Conservation (phyloP, 2,113 vertebrate species). For the Oncorhynchus nerka region DNA sequence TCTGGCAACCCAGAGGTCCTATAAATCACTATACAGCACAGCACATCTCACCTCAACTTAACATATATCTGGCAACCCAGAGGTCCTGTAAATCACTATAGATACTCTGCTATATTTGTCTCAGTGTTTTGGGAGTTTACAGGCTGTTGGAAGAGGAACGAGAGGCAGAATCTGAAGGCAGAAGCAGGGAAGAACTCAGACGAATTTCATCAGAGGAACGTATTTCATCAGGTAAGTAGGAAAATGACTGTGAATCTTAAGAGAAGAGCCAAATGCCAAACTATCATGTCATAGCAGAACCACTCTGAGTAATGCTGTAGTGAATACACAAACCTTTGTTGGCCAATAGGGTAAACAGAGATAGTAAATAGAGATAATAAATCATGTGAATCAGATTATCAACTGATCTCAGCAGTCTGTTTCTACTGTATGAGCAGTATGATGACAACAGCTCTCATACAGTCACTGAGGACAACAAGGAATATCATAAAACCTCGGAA, state of each 20-base stretch:
- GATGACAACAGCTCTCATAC: neutral
- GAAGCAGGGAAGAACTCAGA: neutral
- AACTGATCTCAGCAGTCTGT: no score
- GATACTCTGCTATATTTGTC: no score
- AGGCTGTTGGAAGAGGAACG: neutral
- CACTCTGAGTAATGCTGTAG: no score
- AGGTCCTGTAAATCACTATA: no score
- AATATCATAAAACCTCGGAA: no score
- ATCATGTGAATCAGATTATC: no score
- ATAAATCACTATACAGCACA: neutral
- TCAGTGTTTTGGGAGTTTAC: no score
- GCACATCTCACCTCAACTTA: neutral
- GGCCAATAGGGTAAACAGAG: no score
- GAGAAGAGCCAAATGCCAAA: neutral
- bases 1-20: no score
- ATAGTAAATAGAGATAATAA: no score
- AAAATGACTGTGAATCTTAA: neutral
- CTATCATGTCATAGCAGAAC: no score
- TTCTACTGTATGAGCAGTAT: neutral
- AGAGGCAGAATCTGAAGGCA: neutral
- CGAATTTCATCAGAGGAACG: neutral
- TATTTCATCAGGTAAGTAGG: neutral
- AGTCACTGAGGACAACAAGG: neutral
- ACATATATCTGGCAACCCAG: neutral
- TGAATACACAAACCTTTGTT: no score